These are phyloP conservation scores for Sibirionetta formosa DNA, from an alignment of 2,797 vertebrate species.

Conservation along the genomic window DNA sequence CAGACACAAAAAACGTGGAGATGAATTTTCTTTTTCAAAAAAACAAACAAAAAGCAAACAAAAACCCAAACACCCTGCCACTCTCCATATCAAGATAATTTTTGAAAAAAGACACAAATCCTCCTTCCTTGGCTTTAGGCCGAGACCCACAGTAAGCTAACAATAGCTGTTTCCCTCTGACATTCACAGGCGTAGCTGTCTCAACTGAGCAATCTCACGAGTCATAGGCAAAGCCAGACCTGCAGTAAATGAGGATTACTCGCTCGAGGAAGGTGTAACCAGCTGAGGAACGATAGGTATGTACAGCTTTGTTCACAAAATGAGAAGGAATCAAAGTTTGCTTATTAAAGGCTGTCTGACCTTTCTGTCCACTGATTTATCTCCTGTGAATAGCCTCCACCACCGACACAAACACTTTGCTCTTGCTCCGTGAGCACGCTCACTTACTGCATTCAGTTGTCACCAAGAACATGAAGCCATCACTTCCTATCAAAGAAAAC, in stretches of 20 bases:
- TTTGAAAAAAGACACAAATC: neutral
- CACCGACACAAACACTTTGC: fast-evolving
- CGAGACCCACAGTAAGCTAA: neutral
- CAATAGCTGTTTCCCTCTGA: neutral
- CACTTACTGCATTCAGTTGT: neutral
- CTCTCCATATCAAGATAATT: neutral
- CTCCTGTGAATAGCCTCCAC: neutral
- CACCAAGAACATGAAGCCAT: fast-evolving
- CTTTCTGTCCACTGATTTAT: neutral
- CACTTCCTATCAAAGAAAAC: neutral
- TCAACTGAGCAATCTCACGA: fast-evolving
- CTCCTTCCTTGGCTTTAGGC: neutral
- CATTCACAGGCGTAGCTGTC: neutral
- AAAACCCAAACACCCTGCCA: neutral
- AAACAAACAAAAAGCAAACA: neutral
- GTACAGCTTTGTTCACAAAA: neutral
- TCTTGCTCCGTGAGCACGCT: neutral
- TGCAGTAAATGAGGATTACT: neutral
- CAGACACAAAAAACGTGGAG: neutral
- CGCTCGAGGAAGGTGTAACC: constrained; percentile 37
- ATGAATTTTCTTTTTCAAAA: neutral
- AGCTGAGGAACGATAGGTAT: constrained; percentile 38
- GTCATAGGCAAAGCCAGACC: constrained; percentile 32
- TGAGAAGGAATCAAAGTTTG: neutral
- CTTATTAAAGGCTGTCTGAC: neutral